A percentile compares a stretch with the other conserved stretches of the same genome.
Conservation (phyloP, 2,113 vertebrate species). For the Lepus americanus region DNA sequence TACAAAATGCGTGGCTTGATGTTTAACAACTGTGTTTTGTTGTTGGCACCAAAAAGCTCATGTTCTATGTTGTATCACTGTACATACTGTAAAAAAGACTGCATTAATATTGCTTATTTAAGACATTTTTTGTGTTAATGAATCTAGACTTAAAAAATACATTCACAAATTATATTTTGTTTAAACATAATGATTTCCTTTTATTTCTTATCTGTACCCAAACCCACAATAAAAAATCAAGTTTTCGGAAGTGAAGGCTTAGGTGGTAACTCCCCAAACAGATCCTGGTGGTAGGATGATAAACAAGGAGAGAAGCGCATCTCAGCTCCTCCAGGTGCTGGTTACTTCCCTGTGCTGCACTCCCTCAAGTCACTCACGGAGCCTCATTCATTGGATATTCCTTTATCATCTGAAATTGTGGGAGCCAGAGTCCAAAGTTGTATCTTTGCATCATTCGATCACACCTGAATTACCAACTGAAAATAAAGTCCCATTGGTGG, state of each 20-base stretch:
- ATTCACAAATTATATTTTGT: conserved; percentile 84
- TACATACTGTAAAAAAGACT: conserved; percentile 81
- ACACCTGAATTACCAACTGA: neutral
- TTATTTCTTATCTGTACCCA: conserved; percentile 84
- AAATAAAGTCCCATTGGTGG: neutral
- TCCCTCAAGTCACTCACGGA: neutral
- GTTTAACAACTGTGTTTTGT: conserved; percentile 85
- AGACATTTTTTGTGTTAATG: conserved; percentile 73
- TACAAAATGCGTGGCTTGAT: conserved; percentile 81
- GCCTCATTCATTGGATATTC: neutral
- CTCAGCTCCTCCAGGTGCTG: neutral
- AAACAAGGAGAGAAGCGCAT: neutral
- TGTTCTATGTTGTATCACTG: conserved; percentile 78
- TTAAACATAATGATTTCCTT: conserved; percentile 86
- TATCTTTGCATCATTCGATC: neutral
- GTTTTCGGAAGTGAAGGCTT: neutral
- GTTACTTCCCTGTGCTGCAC: neutral
- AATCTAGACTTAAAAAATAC: conserved; percentile 84
- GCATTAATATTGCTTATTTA: conserved; percentile 65
- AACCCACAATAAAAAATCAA: conserved; percentile 79
- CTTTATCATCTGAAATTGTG: neutral
- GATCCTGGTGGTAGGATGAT: neutral
- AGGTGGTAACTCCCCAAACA: neutral
- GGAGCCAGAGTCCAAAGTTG: neutral
- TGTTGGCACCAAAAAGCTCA: conserved; percentile 85